Evolutionary conservation across 2,113 vertebrate species (phyloP), one percentile per base, ranked within the genome.

Genomic region (Xerus inauris): DNA sequence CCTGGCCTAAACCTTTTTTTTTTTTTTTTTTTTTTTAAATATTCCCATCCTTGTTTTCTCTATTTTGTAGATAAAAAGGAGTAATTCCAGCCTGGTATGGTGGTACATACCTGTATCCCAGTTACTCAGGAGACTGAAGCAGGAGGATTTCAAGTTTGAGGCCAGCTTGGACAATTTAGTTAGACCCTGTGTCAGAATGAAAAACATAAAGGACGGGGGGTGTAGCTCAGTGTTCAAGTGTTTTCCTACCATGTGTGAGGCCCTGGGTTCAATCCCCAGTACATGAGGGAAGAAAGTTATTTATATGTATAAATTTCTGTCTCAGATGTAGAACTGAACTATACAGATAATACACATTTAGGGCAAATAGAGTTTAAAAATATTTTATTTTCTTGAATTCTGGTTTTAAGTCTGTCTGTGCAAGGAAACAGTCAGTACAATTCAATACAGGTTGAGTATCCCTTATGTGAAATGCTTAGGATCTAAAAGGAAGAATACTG

Each of bases 301-400:
- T 97, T 65, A 30, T 42, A 6, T 77, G 0, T 96, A 17, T 86
- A 71, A 17, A 87, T 77, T 89, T 90, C 65, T 32, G 4, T 51
- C 3, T 89, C 69, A 26, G 22, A 87, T 89, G 81, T 95, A 94
- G 51, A 89, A 82, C 22, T 65, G 26, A 93, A 81, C 72, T 89
- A 91, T 85, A 91, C 28, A 80, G 51, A 30, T 85, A 88, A 72
- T 77, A 62, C 0, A 14, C 7, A 51, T 38, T 71, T 71, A 73
- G 30, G 42, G 17, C 16, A 95, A 73, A 89, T 87, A 90, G 0
- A 92, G 3, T 57, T 64, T 2, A 24, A 84, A 62, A 13, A 14
- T 30, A 65, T 26, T 54, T 67, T 8, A 81, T 72, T 91, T 95
- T 89, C 54, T 8, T 45, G 65, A 32, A 54, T 94, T 94, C 77